A percentile compares a stretch with the other conserved stretches of the same genome.
Conservation (phyloP, 2,113 vertebrate genomes). For the Antechinus stuartii region DNA sequence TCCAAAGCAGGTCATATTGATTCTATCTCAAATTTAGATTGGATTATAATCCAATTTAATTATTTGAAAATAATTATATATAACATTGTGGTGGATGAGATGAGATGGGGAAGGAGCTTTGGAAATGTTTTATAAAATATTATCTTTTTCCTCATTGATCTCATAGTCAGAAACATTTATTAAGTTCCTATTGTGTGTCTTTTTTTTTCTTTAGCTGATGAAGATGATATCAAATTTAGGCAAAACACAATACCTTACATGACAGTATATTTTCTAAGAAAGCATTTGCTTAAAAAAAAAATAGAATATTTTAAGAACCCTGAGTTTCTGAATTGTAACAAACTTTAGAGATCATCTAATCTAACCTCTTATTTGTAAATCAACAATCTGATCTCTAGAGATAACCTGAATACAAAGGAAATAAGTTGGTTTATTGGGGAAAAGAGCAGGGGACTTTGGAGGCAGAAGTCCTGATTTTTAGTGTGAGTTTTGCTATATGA, state of each 20-base stretch:
- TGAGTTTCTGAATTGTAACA: background rate
- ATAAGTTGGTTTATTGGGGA: no score
- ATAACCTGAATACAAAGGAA: background rate
- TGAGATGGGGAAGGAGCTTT: background rate
- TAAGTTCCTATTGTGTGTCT: background rate
- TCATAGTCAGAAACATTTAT: background rate
- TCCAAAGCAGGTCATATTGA: background rate
- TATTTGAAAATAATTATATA: background rate
- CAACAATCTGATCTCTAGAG: background rate
- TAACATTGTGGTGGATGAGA: background rate
- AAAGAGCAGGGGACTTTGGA: no score
- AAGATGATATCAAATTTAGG: background rate
- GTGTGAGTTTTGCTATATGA: no score
- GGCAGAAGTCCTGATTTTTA: no score
- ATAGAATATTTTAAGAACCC: background rate
- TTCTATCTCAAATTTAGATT: constrained; percentile 32
- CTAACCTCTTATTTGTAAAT: background rate
- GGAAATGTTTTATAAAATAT: background rate
- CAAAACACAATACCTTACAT: background rate
- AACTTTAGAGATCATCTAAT: background rate
- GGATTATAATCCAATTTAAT: constrained; percentile 37
- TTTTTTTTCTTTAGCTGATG: background rate
- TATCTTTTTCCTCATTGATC: background rate
- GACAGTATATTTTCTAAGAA: background rate
- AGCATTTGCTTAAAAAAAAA: background rate